Conservation (phyloP, 2,797 vertebrate species). For the Chelon labrosus region DNA sequence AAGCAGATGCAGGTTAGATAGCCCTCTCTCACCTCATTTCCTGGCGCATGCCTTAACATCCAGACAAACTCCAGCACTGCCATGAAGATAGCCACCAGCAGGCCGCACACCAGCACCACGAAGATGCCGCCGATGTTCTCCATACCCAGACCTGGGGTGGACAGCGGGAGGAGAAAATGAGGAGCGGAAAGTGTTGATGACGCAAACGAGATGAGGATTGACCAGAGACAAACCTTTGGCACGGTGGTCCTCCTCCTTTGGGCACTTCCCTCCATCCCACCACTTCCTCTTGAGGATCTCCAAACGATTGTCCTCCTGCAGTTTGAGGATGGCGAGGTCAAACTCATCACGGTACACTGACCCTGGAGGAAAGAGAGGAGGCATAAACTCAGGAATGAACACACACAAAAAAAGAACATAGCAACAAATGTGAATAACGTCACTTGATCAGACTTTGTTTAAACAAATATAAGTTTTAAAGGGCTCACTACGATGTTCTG, state of each 20-base stretch:
- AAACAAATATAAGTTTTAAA: constrained; percentile 2
- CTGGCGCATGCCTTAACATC: constrained; percentile 94
- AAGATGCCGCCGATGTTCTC: constrained; percentile 99
- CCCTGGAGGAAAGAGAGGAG: constrained; percentile 78
- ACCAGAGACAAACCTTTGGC: constrained; percentile 91
- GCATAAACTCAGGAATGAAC: background rate
- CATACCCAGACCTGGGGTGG: constrained; percentile 93
- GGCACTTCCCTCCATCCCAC: constrained; percentile 99
- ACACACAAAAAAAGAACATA: background rate
- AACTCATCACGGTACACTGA: constrained; percentile 95
- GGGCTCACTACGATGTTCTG: constrained; percentile 13
- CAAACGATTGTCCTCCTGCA: constrained; percentile 98
- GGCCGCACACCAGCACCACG: constrained; percentile 98
- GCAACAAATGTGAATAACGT: background rate
- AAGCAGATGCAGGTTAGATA: constrained; percentile 85
- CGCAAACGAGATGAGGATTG: constrained; percentile 12
- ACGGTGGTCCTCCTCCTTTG: constrained; percentile 97
- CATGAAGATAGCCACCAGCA: constrained; percentile 99
- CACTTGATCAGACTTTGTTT: constrained; percentile 3
- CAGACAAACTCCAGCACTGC: constrained; percentile 99
- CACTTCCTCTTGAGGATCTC: constrained; percentile 98
- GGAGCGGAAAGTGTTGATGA: background rate
- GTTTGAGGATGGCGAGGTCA: constrained; percentile 96
- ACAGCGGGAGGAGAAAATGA: background rate
- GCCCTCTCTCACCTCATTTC: constrained; percentile 93